phyloP scores from a whole-genome alignment of 2,888 invertebrate species.

The Caenorhabditis drosophilae region DNA sequence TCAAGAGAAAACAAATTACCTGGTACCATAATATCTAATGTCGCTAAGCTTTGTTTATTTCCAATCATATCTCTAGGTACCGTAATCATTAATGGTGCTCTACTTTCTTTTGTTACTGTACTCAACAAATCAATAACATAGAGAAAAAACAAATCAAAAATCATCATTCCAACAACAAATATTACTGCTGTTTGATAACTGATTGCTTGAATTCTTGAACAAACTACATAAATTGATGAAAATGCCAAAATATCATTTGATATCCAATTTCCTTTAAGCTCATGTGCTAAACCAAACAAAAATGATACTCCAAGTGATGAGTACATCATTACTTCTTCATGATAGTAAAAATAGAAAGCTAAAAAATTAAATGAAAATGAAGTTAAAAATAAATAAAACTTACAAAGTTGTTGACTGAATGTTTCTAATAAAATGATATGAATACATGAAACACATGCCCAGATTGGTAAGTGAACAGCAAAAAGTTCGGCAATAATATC shows the following conservation, averaged over 20 bases:
- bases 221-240: constrained; percentile 48
- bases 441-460: constrained; percentile 52
- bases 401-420: constrained; percentile 46
- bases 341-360: constrained; percentile 56
- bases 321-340: constrained; percentile 50
- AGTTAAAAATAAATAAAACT: constrained; percentile 1
- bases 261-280: constrained; percentile 45
- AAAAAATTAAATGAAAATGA: constrained; percentile 4
- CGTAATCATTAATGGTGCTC: constrained; percentile 49
- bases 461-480: constrained; percentile 55
- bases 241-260: constrained; percentile 53
- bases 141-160: constrained; percentile 53
- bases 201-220: constrained; percentile 47
- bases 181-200: constrained; percentile 47
- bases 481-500: constrained; percentile 55
- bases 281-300: constrained; percentile 46
- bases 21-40: constrained; percentile 52
- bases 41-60: constrained; percentile 47
- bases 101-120: constrained; percentile 41
- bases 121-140: constrained; percentile 51
- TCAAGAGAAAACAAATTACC: constrained; percentile 15
- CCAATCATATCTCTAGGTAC: constrained; percentile 47
- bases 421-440: constrained; percentile 50
- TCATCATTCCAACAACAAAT: constrained; percentile 44
- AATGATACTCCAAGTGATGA: constrained; percentile 37